A percentile compares a stretch with the other conserved stretches of the same genome.
phyloP scores from a whole-genome alignment of 1,140 invertebrate species.

The Agrilus planipennis region DNA sequence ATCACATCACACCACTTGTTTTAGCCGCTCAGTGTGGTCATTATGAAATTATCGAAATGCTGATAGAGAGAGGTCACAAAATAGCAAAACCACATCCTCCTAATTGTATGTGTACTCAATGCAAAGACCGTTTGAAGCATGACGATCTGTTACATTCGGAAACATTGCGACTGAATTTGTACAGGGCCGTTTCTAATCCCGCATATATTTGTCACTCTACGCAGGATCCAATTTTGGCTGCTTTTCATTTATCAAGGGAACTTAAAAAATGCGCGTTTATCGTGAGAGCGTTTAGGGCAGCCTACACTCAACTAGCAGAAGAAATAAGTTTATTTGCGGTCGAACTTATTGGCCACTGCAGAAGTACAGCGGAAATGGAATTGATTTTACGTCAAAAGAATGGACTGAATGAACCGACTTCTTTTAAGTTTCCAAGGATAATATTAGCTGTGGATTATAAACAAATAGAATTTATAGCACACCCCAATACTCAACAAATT shows the following conservation, averaged over 20 bases:
- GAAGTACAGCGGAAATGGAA: constrained; percentile 56
- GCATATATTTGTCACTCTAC: constrained; percentile 52
- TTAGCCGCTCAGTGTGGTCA: constrained; percentile 59
- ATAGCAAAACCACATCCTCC: constrained; percentile 47
- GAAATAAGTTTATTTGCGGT: constrained; percentile 49
- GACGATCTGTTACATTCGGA: constrained; percentile 38
- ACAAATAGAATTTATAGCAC: constrained; percentile 63
- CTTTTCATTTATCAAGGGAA: constrained; percentile 47
- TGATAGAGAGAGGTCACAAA: constrained; percentile 45
- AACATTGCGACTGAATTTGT: constrained; percentile 41
- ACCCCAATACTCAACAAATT: constrained; percentile 58
- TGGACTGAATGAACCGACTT: constrained; percentile 30
- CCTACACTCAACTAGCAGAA: constrained; percentile 42
- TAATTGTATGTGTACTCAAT: constrained; percentile 45
- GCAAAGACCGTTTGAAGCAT: constrained; percentile 34
- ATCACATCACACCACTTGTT: constrained; percentile 58
- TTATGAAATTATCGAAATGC: constrained; percentile 53
- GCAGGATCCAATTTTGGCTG: constrained; percentile 51
- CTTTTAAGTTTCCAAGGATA: constrained; percentile 44
- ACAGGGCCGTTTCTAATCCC: constrained; percentile 49
- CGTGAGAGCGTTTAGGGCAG: constrained; percentile 44
- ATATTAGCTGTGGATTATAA: constrained; percentile 57
- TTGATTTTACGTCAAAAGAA: constrained; percentile 43
- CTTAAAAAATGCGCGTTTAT: constrained; percentile 35
- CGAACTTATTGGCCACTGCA: constrained; percentile 46